These are phyloP conservation scores for Ips typographus DNA, from an alignment of 1,140 invertebrate genomes.

Conservation along the genomic window DNA sequence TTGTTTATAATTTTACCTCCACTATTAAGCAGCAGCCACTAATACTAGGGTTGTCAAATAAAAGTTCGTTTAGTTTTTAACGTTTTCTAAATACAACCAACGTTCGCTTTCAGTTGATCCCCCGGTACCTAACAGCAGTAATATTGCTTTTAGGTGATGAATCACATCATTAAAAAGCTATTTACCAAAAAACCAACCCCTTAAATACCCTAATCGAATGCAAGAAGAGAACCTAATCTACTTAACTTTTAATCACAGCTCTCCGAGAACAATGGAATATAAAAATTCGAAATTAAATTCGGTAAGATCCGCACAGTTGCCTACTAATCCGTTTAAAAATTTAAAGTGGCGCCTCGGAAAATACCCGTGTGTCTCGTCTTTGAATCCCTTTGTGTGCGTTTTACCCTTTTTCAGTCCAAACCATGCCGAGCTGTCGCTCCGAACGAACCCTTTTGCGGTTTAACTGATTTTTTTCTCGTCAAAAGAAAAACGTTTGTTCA, in stretches of 20 bases:
- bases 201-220: constrained; percentile 7
- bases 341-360: constrained; percentile 36
- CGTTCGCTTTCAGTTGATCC: no score
- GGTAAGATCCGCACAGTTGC: constrained; percentile 25
- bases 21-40: no score
- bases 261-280: constrained; percentile 19
- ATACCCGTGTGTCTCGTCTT: constrained; percentile 42
- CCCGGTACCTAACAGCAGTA: no score
- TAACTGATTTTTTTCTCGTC: constrained; percentile 26
- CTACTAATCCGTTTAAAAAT: constrained; percentile 37
- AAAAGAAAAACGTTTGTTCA: constrained; percentile 31
- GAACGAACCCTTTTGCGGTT: constrained; percentile 36
- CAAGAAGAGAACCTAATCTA: constrained; percentile 12
- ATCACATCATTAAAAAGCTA: not conserved
- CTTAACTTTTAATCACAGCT: constrained; percentile 22
- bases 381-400: constrained; percentile 42
- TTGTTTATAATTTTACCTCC: no score
- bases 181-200: not conserved
- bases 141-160: no score
- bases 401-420: constrained; percentile 36
- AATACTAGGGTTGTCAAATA: no score
- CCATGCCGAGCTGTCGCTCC: constrained; percentile 42
- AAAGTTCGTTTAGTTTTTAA: no score
- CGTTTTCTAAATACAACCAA: no score
- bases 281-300: constrained; percentile 22